These are phyloP conservation scores for Naja naja DNA, from an alignment of 2,113 vertebrate genomes.

Conservation along the genomic window DNA sequence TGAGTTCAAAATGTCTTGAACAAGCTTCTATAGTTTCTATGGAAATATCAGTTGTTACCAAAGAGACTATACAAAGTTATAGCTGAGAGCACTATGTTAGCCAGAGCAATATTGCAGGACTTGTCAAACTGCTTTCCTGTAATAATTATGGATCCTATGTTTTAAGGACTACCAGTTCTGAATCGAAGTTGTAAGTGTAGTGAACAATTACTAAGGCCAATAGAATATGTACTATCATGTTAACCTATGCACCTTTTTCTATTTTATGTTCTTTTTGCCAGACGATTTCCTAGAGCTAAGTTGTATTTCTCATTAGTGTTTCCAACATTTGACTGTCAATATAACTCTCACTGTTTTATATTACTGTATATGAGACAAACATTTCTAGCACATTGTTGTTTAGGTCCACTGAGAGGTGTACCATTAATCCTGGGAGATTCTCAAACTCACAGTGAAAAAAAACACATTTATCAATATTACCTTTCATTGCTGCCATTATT, in stretches of 20 bases:
- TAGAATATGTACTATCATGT: too few relatives aligned
- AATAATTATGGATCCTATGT: not conserved
- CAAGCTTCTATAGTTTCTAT: not conserved
- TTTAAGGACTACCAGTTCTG: not conserved
- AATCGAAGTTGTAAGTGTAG: not conserved
- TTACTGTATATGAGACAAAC: not conserved
- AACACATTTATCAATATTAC: not conserved
- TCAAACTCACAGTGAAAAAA: not conserved
- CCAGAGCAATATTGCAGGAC: not conserved
- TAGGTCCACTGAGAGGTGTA: not conserved
- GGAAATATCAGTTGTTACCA: not conserved
- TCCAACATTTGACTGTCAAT: not conserved
- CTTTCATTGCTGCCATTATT: not conserved
- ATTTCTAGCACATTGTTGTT: not conserved
- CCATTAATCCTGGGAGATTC: not conserved
- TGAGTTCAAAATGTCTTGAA: not conserved
- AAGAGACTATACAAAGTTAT: not conserved
- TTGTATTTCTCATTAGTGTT: not conserved
- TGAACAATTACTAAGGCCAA: not conserved
- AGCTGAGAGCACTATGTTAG: not conserved
- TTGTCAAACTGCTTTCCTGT: not conserved
- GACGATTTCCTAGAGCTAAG: not conserved
- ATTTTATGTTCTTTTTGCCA: not conserved
- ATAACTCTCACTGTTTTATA: not conserved
- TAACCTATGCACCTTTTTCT: not conserved